Evolutionary conservation across 2,797 vertebrate species (phyloP).

Genomic region (Knipowitschia caucasica): DNA sequence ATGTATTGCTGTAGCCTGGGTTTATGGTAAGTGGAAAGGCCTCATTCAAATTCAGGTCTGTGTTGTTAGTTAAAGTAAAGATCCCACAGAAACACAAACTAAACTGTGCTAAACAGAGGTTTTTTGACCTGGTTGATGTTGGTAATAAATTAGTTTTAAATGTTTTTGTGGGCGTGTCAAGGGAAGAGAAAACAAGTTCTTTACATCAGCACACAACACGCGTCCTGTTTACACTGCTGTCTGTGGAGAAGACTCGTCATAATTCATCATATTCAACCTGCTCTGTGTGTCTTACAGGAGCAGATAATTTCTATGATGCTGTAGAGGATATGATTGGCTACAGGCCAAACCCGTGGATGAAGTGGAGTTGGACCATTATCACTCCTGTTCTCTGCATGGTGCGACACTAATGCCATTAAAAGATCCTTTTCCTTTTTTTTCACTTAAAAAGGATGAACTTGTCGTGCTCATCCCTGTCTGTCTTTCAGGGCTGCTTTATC

Average conservation of each 20-base stretch:
- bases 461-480: neutral
- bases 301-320: conserved; percentile 92
- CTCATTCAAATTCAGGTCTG: conserved; percentile 22
- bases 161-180: conserved; percentile 14
- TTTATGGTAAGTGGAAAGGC: conserved; percentile 90
- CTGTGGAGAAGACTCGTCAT: neutral
- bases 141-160: conserved; percentile 53
- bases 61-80: conserved; percentile 42
- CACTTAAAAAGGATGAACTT: neutral
- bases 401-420: conserved; percentile 40
- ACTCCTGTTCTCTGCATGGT: conserved; percentile 94
- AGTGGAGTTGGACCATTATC: conserved; percentile 94
- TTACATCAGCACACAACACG: conserved; percentile 20
- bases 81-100: conserved; percentile 28
- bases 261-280: neutral
- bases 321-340: conserved; percentile 99
- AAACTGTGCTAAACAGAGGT: conserved; percentile 42
- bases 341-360: conserved; percentile 97
- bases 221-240: neutral
- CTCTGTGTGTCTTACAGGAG: conserved; percentile 55
- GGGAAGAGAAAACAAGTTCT: conserved; percentile 4
- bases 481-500: conserved; percentile 87
- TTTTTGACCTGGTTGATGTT: conserved; percentile 40
- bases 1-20: conserved; percentile 99
- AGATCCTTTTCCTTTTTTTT: too few relatives aligned